Percentiles rank a stretch among this genome's conserved stretches.
phyloP scores from a whole-genome alignment of 2,113 vertebrate genomes.

The Benitochromis conjunctus region DNA sequence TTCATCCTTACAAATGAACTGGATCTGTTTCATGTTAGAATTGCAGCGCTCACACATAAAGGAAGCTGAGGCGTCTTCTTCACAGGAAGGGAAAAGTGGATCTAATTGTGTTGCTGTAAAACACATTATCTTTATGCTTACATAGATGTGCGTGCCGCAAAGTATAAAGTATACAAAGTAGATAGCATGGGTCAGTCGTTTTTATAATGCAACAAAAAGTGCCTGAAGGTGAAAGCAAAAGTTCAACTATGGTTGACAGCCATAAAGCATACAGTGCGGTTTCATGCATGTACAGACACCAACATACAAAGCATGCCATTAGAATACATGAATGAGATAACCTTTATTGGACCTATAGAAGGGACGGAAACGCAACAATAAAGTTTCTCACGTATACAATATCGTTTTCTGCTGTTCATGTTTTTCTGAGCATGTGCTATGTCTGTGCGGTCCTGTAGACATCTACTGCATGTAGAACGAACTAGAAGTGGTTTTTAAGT shows the following conservation, averaged over 20 bases:
- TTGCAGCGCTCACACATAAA: neutral
- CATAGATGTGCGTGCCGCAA: neutral
- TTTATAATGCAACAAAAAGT: neutral
- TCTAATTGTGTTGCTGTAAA: neutral
- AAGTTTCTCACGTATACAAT: neutral
- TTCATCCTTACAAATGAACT: slow-evolving; percentile 4
- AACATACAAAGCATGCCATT: neutral
- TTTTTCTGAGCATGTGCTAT: neutral
- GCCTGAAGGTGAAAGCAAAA: neutral
- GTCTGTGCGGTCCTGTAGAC: neutral
- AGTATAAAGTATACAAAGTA: neutral
- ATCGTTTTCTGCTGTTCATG: neutral
- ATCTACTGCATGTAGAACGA: neutral
- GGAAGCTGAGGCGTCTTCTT: neutral
- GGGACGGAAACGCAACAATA: neutral
- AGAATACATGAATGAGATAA: neutral
- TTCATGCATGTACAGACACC: neutral
- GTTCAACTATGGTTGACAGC: neutral
- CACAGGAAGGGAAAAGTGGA: neutral
- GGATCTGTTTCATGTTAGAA: neutral
- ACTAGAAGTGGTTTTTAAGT: no score
- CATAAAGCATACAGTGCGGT: neutral
- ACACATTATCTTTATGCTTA: neutral
- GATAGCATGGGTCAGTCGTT: neutral
- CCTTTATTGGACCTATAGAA: neutral